These are phyloP conservation scores for Microtus oregoni DNA, from an alignment of 2,113 vertebrate genomes.

Conservation along the genomic window DNA sequence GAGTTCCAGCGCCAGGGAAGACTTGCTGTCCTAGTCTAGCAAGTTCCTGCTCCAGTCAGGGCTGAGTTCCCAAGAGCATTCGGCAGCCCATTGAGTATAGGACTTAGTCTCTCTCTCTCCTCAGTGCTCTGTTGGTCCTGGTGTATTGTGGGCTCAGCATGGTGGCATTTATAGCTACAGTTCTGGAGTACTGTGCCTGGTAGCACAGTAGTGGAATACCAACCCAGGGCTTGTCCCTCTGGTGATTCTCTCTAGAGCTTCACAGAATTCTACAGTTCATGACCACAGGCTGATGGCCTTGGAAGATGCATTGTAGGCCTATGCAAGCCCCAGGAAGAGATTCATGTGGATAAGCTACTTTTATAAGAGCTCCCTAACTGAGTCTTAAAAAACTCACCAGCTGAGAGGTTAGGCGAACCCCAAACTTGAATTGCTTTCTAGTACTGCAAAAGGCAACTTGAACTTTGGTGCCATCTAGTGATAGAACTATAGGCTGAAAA, in stretches of 20 bases:
- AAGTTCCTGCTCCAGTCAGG: neutral
- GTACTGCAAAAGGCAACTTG: neutral
- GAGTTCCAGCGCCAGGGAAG: neutral
- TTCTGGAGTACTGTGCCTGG: neutral
- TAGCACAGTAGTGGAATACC: neutral
- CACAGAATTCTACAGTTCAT: neutral
- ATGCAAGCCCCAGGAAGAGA: neutral
- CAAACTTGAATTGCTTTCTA: neutral
- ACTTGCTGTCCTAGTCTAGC: neutral
- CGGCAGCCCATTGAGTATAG: neutral
- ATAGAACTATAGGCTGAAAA: neutral
- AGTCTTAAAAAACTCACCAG: neutral
- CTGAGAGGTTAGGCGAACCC: neutral
- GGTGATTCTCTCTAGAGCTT: neutral
- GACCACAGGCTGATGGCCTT: neutral
- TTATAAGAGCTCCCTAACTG: neutral
- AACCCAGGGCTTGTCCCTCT: neutral
- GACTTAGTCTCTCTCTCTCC: neutral
- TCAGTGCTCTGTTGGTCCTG: neutral
- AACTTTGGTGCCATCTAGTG: neutral
- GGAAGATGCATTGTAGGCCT: neutral
- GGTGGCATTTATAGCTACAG: neutral
- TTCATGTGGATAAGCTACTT: neutral
- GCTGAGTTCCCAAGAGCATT: neutral
- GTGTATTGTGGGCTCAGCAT: neutral